Evolutionary conservation across 1,140 invertebrate species (phyloP).

Genomic region (Cydia pomonella): DNA sequence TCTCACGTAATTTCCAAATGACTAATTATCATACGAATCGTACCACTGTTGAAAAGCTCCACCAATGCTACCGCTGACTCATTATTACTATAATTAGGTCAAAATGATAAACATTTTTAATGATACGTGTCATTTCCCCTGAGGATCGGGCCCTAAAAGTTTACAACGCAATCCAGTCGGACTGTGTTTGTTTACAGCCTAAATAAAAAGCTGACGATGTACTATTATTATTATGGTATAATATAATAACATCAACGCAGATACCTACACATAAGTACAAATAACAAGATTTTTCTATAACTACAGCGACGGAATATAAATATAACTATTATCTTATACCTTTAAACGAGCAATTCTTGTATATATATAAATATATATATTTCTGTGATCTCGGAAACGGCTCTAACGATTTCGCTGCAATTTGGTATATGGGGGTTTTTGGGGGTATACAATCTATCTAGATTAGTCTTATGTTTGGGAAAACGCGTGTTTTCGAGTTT

Average conservation of each 20-base stretch:
- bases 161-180: conserved; percentile 3
- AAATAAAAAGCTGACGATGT: background rate
- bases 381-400: too few species aligned
- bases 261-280: too few species aligned
- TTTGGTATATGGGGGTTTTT: too few species aligned
- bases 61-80: background rate
- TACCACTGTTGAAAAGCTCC: background rate
- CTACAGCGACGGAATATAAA: too few species aligned
- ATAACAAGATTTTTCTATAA: too few species aligned
- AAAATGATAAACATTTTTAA: conserved; percentile 13
- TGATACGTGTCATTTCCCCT: background rate
- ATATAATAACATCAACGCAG: background rate
- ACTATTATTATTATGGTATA: background rate
- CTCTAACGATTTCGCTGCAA: too few species aligned
- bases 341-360: too few species aligned
- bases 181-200: background rate
- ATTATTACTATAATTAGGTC: conserved; percentile 13
- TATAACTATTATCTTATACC: too few species aligned
- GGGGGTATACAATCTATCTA: too few species aligned
- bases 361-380: too few species aligned
- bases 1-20: background rate
- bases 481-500: too few species aligned
- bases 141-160: background rate
- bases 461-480: too few species aligned
- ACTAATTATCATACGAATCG: background rate